phyloP scores from a whole-genome alignment of 1,140 invertebrate genomes.

The Protaetia brevitarsis region DNA sequence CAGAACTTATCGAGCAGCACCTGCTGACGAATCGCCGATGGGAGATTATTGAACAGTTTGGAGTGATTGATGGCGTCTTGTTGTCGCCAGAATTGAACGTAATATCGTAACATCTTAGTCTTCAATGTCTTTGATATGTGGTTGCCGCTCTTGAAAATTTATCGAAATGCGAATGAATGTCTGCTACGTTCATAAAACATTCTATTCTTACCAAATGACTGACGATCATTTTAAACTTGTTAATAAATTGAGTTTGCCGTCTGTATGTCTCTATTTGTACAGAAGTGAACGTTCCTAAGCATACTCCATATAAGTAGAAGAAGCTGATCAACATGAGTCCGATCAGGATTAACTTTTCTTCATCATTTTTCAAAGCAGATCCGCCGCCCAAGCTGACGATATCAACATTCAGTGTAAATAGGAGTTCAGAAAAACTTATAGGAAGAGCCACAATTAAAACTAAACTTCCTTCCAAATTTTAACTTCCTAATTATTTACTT shows the following conservation, averaged over 20 bases:
- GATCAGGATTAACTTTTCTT: background rate
- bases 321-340: background rate
- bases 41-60: constrained; percentile 25
- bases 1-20: constrained; percentile 32
- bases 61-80: constrained; percentile 26
- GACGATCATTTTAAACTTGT: constrained; percentile 19
- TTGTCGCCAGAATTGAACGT: constrained; percentile 30
- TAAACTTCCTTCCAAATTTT: too few species aligned
- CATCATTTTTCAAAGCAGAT: constrained; percentile 3
- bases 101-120: constrained; percentile 28
- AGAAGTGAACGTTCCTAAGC: background rate
- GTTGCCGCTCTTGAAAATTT: background rate
- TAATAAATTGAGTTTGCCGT: constrained; percentile 19
- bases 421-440: too few species aligned
- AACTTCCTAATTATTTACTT: too few species aligned
- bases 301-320: constrained; percentile 11
- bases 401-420: background rate
- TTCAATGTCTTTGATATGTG: constrained; percentile 25
- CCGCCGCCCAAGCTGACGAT: background rate
- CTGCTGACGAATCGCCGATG: constrained; percentile 25
- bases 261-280: background rate
- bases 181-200: background rate
- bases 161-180: background rate
- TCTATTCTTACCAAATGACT: constrained; percentile 14
- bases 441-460: too few species aligned